Evolutionary conservation across 2,113 vertebrate genomes (phyloP).

Genomic region (Microtus ochrogaster): DNA sequence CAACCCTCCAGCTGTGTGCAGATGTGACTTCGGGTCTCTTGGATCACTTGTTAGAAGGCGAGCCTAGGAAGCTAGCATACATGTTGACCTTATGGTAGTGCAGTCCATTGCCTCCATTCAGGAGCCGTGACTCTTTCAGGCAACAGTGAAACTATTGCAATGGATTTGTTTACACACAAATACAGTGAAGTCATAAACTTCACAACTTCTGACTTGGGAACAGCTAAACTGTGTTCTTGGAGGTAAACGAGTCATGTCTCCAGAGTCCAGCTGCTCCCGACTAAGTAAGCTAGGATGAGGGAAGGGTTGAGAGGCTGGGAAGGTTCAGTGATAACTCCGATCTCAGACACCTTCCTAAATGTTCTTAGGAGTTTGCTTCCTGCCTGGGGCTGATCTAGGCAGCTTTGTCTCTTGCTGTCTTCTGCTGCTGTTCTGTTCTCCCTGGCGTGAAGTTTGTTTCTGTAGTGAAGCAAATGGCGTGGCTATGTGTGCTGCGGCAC

Average conservation of each 20-base stretch:
- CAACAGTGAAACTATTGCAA: not conserved
- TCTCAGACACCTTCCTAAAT: not conserved
- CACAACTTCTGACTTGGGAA: not conserved
- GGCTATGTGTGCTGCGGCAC: no score
- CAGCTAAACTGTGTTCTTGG: not conserved
- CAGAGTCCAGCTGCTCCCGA: not conserved
- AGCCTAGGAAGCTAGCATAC: not conserved
- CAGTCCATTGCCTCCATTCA: not conserved
- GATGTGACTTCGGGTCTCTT: not conserved
- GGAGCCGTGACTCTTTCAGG: not conserved
- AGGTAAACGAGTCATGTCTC: not conserved
- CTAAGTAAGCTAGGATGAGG: not conserved
- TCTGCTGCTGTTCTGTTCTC: slow-evolving; percentile 25
- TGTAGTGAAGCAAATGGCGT: not conserved
- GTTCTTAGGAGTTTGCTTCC: not conserved
- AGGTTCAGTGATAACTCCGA: not conserved
- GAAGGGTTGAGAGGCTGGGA: not conserved
- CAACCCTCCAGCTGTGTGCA: not conserved
- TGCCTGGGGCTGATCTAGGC: not conserved
- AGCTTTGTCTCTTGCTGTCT: not conserved
- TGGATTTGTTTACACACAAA: not conserved
- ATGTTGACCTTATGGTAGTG: not conserved
- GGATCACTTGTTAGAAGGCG: not conserved
- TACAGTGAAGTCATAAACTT: not conserved
- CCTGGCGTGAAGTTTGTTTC: not conserved